Evolutionary conservation across 2,888 invertebrate genomes (phyloP).

Genomic region (Drosophila testacea): DNA sequence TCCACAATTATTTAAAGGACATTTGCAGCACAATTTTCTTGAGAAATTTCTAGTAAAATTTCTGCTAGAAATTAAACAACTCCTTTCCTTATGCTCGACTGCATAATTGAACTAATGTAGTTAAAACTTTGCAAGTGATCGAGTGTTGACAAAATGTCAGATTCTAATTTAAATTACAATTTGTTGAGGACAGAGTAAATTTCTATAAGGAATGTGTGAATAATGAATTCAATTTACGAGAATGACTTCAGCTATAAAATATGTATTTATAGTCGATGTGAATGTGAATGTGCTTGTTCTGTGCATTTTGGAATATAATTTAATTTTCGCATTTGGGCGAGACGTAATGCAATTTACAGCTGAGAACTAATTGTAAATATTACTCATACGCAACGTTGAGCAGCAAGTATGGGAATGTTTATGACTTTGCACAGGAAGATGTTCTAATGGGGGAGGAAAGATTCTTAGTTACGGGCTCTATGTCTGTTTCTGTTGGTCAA

Average conservation of each 20-base stretch:
- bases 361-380: conserved; percentile 59
- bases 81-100: neutral
- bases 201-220: conserved; percentile 21
- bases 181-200: neutral
- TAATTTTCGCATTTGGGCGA: conserved; percentile 56
- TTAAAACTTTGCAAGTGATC: conserved; percentile 20
- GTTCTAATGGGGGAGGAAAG: too few relatives aligned
- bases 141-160: conserved; percentile 34
- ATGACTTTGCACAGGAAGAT: neutral
- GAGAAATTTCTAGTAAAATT: neutral
- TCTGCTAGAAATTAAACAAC: neutral
- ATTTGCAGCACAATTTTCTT: neutral
- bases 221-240: conserved; percentile 57
- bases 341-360: conserved; percentile 67
- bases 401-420: conserved; percentile 36
- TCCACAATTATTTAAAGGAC: too few relatives aligned
- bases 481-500: conserved; percentile 9
- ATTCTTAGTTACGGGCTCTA: neutral
- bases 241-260: conserved; percentile 53
- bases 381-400: conserved; percentile 68
- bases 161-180: conserved; percentile 5
- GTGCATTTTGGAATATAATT: conserved; percentile 45
- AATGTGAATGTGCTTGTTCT: neutral
- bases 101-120: conserved; percentile 47
- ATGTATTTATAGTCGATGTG: neutral